Evolutionary conservation across 2,797 vertebrate genomes (phyloP).

Genomic region (Nyctalus aviator): DNA sequence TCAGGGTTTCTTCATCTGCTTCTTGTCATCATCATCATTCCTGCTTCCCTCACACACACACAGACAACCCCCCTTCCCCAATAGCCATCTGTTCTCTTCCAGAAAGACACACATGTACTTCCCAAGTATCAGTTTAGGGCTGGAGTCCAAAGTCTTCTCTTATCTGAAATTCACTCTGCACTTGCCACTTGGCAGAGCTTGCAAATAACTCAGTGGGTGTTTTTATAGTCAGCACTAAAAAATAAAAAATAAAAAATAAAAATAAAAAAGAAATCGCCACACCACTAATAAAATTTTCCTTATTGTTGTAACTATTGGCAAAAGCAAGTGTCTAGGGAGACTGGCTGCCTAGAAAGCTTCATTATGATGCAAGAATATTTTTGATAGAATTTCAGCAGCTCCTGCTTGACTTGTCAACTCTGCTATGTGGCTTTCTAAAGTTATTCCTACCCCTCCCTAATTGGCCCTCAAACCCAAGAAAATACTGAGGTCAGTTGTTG

Average conservation of each 20-base stretch:
- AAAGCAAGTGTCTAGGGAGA: constrained; percentile 78
- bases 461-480: constrained; percentile 83
- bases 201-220: constrained; percentile 50
- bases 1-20: constrained; percentile 9
- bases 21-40: background rate
- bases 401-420: constrained; percentile 82
- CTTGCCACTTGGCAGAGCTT: constrained; percentile 58
- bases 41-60: background rate
- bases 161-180: constrained; percentile 55
- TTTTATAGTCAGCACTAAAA: constrained; percentile 71
- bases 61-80: too few species aligned
- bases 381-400: constrained; percentile 86
- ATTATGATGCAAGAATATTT: constrained; percentile 83
- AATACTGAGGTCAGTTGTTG: constrained; percentile 84
- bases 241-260: constrained; percentile 51
- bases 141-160: constrained; percentile 47
- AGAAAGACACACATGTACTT: background rate
- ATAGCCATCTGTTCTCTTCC: background rate
- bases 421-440: constrained; percentile 80
- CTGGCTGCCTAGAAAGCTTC: constrained; percentile 81
- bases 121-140: background rate
- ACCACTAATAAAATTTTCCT: constrained; percentile 81
- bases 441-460: constrained; percentile 67
- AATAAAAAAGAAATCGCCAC: constrained; percentile 42
- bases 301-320: constrained; percentile 83